Evolutionary conservation across 2,888 invertebrate species (phyloP).

Genomic region (Branchellion lobata): DNA sequence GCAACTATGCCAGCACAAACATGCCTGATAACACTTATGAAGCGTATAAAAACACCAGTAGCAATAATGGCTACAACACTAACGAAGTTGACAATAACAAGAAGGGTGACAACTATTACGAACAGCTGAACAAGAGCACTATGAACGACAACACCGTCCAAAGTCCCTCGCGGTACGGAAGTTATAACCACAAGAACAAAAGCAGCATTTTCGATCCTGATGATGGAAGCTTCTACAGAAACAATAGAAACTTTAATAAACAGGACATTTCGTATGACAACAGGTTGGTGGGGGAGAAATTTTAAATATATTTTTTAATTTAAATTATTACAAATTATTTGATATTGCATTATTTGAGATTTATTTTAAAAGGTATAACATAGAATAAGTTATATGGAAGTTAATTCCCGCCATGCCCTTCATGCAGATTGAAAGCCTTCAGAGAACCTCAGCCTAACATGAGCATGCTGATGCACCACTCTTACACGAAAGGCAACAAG

Average conservation of each 20-base stretch:
- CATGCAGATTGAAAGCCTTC: neutral
- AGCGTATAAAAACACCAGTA: too few relatives aligned
- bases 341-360: too few relatives aligned
- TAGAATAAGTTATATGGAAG: too few relatives aligned
- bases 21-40: too few relatives aligned
- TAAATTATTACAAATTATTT: too few relatives aligned
- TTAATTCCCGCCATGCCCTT: too few relatives aligned
- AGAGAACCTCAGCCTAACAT: neutral
- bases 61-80: too few relatives aligned
- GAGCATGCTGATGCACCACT: neutral
- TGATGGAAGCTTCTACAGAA: neutral
- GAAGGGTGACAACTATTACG: neutral
- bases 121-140: neutral
- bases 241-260: neutral
- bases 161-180: neutral
- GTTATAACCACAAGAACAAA: constrained; percentile 12
- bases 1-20: too few relatives aligned
- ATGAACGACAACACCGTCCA: neutral
- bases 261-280: too few relatives aligned
- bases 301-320: too few relatives aligned
- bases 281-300: too few relatives aligned
- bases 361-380: too few relatives aligned
- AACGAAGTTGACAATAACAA: neutral
- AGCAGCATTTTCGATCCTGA: neutral
- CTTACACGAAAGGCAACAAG: neutral